A percentile compares a stretch with the other conserved stretches of the same genome.
Conservation (phyloP, 2,113 vertebrate genomes). For the Fulmarus glacialis region DNA sequence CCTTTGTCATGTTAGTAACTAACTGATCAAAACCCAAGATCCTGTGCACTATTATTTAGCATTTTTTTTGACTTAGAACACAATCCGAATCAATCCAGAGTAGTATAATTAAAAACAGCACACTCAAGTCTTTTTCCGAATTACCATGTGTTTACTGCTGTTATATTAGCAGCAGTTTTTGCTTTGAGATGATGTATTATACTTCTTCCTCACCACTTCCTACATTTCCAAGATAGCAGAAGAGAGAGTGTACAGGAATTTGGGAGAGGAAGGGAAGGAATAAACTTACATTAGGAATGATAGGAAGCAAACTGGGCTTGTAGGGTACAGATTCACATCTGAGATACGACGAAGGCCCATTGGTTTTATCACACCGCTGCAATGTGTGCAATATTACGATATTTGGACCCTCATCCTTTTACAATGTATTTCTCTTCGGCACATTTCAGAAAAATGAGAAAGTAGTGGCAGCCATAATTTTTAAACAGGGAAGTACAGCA, state of each 20-base stretch:
- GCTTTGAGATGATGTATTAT: neutral
- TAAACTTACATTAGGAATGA: neutral
- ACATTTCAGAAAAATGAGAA: neutral
- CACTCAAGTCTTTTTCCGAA: neutral
- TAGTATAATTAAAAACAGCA: neutral
- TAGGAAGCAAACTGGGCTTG: neutral
- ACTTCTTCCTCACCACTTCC: neutral
- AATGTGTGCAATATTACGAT: neutral
- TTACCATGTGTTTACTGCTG: neutral
- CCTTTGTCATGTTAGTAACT: neutral
- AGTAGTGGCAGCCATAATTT: neutral
- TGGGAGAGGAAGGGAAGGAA: neutral
- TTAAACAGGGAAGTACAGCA: neutral
- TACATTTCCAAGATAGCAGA: neutral
- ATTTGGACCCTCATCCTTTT: neutral
- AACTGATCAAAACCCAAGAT: neutral
- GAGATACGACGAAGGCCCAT: neutral
- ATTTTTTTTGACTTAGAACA: neutral
- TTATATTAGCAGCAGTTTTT: neutral
- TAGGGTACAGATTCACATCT: neutral
- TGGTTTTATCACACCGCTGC: neutral
- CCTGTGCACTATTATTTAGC: neutral
- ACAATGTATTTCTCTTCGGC: neutral
- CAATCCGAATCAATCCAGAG: neutral
- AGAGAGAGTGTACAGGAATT: neutral